Percentiles rank a stretch among this genome's conserved stretches.
Conservation (phyloP, 2,888 invertebrate genomes). For the Tortrix viridana region DNA sequence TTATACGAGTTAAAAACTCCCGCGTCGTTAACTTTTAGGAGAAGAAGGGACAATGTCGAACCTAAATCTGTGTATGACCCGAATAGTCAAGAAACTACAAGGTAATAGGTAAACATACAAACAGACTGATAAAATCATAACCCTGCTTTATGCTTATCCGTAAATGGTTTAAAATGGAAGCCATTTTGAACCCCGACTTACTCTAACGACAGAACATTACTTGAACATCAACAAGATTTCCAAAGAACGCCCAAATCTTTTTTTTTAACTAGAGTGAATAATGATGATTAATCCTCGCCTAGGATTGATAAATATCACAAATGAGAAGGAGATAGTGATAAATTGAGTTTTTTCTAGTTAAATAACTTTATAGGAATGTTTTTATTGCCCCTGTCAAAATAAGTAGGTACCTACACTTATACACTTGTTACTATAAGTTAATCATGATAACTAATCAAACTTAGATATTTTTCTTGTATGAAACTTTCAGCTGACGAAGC, state of each 20-base stretch:
- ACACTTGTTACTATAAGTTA: not conserved
- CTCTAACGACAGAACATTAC: slow-evolving; percentile 29
- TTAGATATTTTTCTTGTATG: too few relatives aligned
- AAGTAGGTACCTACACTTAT: not conserved
- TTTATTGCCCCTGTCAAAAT: slow-evolving; percentile 3
- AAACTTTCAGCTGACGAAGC: too few relatives aligned
- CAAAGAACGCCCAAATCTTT: slow-evolving; percentile 27
- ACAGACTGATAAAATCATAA: not conserved
- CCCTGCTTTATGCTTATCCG: not conserved
- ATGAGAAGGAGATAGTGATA: slow-evolving; percentile 25
- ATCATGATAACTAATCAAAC: too few relatives aligned
- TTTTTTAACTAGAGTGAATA: slow-evolving; percentile 29
- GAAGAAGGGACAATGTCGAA: too few relatives aligned
- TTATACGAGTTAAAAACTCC: too few relatives aligned
- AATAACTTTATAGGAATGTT: slow-evolving; percentile 11
- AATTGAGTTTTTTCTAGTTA: slow-evolving; percentile 16
- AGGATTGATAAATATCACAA: slow-evolving; percentile 35
- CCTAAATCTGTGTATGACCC: too few relatives aligned
- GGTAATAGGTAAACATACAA: not conserved
- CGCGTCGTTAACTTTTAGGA: too few relatives aligned
- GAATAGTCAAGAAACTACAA: too few relatives aligned
- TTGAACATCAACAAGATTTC: slow-evolving; percentile 17
- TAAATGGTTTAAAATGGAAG: not conserved
- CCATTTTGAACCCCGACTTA: slow-evolving; percentile 4
- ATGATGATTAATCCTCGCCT: slow-evolving; percentile 37